phyloP scores from a whole-genome alignment of 2,113 vertebrate species.

The Pelecanus crispus region DNA sequence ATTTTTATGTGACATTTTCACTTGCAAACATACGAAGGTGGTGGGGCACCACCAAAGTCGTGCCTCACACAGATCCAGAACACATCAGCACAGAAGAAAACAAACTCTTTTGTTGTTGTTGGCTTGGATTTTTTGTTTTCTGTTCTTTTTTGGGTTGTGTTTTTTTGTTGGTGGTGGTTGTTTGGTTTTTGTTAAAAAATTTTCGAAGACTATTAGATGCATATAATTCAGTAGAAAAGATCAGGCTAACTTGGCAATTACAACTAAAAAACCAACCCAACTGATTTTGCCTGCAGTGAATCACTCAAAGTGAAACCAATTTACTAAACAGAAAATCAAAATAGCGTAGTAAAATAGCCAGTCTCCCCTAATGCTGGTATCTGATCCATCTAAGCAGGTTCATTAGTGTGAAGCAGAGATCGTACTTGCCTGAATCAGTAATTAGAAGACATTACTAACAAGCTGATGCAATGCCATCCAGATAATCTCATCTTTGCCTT shows the following conservation, averaged over 20 bases:
- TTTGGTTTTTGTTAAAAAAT: background rate
- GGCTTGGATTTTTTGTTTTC: background rate
- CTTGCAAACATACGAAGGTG: background rate
- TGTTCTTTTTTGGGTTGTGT: background rate
- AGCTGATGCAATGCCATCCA: background rate
- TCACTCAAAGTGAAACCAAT: background rate
- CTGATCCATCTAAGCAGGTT: background rate
- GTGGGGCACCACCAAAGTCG: background rate
- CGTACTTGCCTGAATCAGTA: background rate
- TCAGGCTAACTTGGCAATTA: background rate
- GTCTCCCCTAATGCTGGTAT: background rate
- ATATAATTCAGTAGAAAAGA: background rate
- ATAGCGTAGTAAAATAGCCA: background rate
- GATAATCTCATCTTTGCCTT: slow-evolving; percentile 9
- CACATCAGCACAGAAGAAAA: background rate
- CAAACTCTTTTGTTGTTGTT: background rate
- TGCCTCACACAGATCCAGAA: background rate
- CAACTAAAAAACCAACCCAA: background rate
- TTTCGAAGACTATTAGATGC: background rate
- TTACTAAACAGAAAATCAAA: background rate
- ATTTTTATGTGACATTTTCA: background rate
- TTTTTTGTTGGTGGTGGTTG: background rate
- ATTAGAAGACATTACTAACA: slow-evolving; percentile 15
- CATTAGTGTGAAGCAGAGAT: background rate
- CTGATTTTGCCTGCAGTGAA: background rate